Evolutionary conservation across 1,140 invertebrate genomes (phyloP).

Genomic region (Meloidogyne floridensis): DNA sequence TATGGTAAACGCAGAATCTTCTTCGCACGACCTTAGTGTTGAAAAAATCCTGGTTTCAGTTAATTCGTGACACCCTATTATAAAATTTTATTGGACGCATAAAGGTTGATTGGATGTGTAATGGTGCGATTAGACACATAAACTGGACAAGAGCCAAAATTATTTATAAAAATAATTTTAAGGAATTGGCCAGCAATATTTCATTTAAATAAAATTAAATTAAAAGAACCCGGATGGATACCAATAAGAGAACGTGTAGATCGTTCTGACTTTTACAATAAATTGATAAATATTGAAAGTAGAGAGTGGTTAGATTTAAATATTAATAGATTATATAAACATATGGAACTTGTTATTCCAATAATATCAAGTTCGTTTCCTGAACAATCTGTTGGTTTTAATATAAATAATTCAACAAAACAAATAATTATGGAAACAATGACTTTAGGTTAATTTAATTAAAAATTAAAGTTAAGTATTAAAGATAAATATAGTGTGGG

Average conservation of each 20-base stretch:
- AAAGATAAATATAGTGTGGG: too few relatives aligned
- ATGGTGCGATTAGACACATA: too few relatives aligned
- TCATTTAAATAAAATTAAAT: not conserved
- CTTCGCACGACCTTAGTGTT: too few relatives aligned
- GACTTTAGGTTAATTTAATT: too few relatives aligned
- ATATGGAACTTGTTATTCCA: not conserved
- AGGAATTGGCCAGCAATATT: not conserved
- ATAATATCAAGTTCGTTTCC: not conserved
- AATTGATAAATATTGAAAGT: not conserved
- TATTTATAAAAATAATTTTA: not conserved
- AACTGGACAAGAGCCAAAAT: too few relatives aligned
- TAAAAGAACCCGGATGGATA: not conserved
- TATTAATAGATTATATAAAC: not conserved
- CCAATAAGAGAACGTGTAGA: not conserved
- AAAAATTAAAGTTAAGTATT: too few relatives aligned
- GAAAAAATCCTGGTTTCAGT: too few relatives aligned
- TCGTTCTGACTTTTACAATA: not conserved
- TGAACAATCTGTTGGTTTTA: not conserved
- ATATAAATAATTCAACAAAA: constrained; percentile 9
- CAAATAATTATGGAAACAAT: not conserved
- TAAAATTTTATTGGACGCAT: too few relatives aligned
- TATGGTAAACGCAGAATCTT: too few relatives aligned
- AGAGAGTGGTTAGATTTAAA: not conserved
- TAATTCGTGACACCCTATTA: too few relatives aligned
- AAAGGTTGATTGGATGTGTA: too few relatives aligned